A percentile compares a stretch with the other conserved stretches of the same genome.
Conservation (phyloP, 2,797 vertebrate genomes). For the Phyllotis vaccarum region DNA sequence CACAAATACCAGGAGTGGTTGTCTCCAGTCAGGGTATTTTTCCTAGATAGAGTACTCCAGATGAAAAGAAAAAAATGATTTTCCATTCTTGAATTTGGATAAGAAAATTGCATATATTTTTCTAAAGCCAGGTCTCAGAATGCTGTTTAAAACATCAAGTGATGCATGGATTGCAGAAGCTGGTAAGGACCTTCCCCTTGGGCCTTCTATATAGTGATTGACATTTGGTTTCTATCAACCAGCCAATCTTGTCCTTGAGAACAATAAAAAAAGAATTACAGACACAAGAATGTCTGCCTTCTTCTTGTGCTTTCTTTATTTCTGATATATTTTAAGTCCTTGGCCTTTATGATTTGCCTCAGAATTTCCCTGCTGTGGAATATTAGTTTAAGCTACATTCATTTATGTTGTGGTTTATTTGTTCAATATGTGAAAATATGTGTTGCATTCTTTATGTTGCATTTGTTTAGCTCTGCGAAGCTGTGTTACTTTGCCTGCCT, state of each 20-base stretch:
- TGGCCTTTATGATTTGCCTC: background rate
- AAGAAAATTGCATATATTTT: background rate
- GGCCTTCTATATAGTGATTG: background rate
- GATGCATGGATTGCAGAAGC: background rate
- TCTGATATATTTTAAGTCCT: background rate
- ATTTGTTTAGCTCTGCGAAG: background rate
- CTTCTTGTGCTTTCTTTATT: background rate
- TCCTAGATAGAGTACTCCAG: background rate
- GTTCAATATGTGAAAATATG: background rate
- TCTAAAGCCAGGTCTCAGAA: constrained; percentile 6
- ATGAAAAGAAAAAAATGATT: constrained; percentile 18
- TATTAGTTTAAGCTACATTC: background rate
- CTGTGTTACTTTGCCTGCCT: background rate
- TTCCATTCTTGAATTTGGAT: background rate
- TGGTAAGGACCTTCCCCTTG: background rate
- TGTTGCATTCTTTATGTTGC: background rate
- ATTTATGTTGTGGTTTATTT: background rate
- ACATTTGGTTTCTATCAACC: background rate
- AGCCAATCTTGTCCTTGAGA: background rate
- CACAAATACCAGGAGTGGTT: background rate
- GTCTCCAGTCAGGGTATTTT: background rate
- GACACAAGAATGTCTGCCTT: background rate
- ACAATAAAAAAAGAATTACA: background rate
- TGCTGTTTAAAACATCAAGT: background rate
- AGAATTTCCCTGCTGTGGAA: background rate